Evolutionary conservation across 2,113 vertebrate genomes (phyloP).

Genomic region (Candoia aspera): DNA sequence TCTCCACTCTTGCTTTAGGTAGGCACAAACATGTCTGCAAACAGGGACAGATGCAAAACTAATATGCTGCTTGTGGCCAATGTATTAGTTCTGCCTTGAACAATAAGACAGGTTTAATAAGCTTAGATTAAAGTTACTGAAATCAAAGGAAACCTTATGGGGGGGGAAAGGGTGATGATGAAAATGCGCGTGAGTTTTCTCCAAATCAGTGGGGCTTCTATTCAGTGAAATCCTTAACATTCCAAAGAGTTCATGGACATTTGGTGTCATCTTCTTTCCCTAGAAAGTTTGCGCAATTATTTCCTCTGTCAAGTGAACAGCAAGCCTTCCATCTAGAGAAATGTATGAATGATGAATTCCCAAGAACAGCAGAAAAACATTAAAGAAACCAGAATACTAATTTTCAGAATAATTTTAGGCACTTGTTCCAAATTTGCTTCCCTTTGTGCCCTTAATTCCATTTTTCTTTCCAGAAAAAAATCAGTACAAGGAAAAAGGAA

Average conservation of each 20-base stretch:
- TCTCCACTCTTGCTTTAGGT: neutral
- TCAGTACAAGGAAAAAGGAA: accelerated
- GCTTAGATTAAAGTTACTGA: neutral
- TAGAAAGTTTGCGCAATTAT: neutral
- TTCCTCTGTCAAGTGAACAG: neutral
- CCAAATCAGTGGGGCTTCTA: neutral
- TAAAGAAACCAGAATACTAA: neutral
- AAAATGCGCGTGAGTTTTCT: neutral
- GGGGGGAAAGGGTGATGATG: neutral
- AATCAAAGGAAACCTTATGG: neutral
- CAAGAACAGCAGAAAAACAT: neutral
- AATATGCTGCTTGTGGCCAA: neutral
- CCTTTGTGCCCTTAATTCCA: neutral
- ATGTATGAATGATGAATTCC: neutral
- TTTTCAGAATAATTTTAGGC: neutral
- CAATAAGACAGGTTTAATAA: neutral
- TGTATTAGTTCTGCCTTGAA: neutral
- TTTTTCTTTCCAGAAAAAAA: neutral
- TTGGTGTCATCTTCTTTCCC: neutral
- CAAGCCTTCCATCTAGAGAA: neutral
- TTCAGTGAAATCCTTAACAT: neutral
- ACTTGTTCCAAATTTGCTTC: neutral
- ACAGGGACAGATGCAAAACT: neutral
- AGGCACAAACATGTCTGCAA: neutral
- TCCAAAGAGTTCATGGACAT: neutral